Base-by-base conservation (phyloP, 2,888 invertebrate genomes). In the Napeogenes inachia region DNA sequence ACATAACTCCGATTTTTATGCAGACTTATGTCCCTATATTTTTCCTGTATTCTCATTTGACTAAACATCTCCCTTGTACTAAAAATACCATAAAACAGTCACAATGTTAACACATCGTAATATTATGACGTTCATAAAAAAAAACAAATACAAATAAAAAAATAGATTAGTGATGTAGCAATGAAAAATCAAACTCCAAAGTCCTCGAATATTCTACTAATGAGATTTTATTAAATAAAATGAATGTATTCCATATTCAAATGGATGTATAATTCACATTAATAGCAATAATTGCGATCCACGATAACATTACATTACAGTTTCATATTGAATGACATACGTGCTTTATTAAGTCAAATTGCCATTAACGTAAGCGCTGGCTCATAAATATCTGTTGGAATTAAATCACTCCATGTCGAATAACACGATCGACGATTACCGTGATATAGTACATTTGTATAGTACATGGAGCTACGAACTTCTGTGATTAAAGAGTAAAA, bases 1-100 rank as follows among this genome's bases (percentile, higher is more conserved):
- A 87, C 85, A 88, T 87, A 87, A 86, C 82, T 84, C 83, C 76
- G 87, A 87, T 87, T 89, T 89, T 86, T 85, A 85, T 88, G 82
- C 80, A 79, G 82, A 82, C 78, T 72, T 71, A 65, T 72, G 73
- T 70, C 63, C 67, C 71, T 71, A 74, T 67, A 70, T 69, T 53
- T 61, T 71, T 79, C 79, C 78, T 82, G 82, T 50, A 8, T 86
- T 81, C 81, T 80, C 80, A 82, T 83, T 80, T 79, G 80, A 76
- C 75, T 80, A 77, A 82, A 79, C 75, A 77, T 78, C 78, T 77
- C 81, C 77, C 77, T 77, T 60, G 38, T 30, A 42, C 45, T 59
- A 59, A 59, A 55, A 54, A 59, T 50, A 45, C 76, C 75, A 71
- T 70, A 74, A 72, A 78, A 82, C 80, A 47, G 10, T 42, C 10